phyloP scores from a whole-genome alignment of 2,797 vertebrate species.

The Enteromius treurensis region DNA sequence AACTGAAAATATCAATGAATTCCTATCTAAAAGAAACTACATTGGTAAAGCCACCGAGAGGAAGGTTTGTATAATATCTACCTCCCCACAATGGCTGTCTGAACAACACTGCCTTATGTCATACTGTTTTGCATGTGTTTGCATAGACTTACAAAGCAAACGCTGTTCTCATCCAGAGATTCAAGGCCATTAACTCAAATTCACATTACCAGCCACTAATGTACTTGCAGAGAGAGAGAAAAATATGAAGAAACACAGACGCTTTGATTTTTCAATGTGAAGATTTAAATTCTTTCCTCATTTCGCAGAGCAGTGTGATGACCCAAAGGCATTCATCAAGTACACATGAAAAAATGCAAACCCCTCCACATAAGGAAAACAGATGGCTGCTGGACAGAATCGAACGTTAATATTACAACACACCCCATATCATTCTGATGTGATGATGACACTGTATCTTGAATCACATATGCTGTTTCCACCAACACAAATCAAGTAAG shows the following conservation, averaged over 20 bases:
- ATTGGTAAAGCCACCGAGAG: conserved; percentile 3
- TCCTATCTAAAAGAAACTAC: neutral
- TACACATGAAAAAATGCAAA: conserved; percentile 54
- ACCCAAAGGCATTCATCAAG: conserved; percentile 55
- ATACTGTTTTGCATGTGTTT: conserved; percentile 44
- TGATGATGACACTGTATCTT: conserved; percentile 14
- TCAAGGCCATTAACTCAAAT: conserved; percentile 3
- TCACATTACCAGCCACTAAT: conserved; percentile 6
- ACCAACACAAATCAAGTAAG: neutral
- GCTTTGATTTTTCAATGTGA: conserved; percentile 3
- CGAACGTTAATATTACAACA: conserved; percentile 13
- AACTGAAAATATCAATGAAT: conserved; percentile 37
- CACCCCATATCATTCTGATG: conserved; percentile 7
- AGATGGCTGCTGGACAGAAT: conserved; percentile 35
- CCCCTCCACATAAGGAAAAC: conserved; percentile 27
- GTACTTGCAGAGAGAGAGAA: neutral
- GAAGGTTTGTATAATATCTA: conserved; percentile 7
- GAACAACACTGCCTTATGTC: conserved; percentile 4
- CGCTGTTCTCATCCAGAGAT: conserved; percentile 13
- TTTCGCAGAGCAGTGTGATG: conserved; percentile 47
- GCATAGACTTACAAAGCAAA: conserved; percentile 26
- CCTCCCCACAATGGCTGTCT: conserved; percentile 22
- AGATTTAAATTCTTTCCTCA: conserved; percentile 41
- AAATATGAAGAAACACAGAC: neutral
- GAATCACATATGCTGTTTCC: conserved; percentile 13